Evolutionary conservation across 37 sponge, comb jelly and placozoan species (phyloP).

Genomic region (Oopsacas minuta): DNA sequence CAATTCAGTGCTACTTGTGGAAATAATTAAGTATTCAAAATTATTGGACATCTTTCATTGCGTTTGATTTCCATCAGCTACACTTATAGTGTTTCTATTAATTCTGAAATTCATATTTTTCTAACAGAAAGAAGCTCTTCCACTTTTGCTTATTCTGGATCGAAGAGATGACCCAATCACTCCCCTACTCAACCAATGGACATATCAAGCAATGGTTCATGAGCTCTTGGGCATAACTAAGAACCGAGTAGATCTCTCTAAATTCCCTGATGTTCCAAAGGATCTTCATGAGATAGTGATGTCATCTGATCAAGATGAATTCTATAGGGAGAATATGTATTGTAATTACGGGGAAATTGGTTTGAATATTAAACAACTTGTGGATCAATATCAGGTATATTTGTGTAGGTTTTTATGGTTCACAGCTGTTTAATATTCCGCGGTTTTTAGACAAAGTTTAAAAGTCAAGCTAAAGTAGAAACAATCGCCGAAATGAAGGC

Average conservation of each 20-base stretch:
- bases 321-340: slow-evolving; percentile 88
- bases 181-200: slow-evolving; percentile 92
- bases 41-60: too few relatives aligned
- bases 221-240: slow-evolving; percentile 75
- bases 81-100: too few relatives aligned
- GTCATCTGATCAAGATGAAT: slow-evolving; percentile 91
- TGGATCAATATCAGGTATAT: slow-evolving; percentile 63
- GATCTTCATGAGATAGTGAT: slow-evolving; percentile 75
- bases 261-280: slow-evolving; percentile 61
- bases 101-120: background rate
- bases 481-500: slow-evolving; percentile 95
- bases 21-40: too few relatives aligned
- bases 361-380: slow-evolving; percentile 65
- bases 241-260: slow-evolving; percentile 79
- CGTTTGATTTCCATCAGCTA: too few relatives aligned
- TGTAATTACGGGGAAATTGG: slow-evolving; percentile 94
- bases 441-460: slow-evolving; percentile 25
- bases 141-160: slow-evolving; percentile 79
- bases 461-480: slow-evolving; percentile 67
- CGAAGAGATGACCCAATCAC: slow-evolving; percentile 84
- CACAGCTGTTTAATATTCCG: background rate
- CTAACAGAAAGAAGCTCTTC: slow-evolving; percentile 38
- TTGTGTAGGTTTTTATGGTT: background rate
- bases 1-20: too few relatives aligned
- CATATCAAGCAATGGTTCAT: slow-evolving; percentile 97